These are phyloP conservation scores for Meteorus cinctellus DNA, from an alignment of 2,888 invertebrate species.

Conservation along the genomic window DNA sequence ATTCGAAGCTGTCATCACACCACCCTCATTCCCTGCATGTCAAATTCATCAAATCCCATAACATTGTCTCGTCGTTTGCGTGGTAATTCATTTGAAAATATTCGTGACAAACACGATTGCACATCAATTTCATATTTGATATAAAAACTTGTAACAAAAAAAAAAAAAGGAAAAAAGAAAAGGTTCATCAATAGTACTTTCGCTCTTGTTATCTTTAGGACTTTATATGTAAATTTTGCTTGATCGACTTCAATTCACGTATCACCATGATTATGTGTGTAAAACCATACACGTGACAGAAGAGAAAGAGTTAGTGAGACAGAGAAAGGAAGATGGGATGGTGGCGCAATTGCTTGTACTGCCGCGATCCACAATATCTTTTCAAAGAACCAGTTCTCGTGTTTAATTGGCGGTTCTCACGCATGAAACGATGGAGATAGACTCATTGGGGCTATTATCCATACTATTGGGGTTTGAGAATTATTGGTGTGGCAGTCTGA, in stretches of 20 bases:
- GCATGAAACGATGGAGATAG: constrained; percentile 49
- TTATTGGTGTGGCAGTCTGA: not conserved
- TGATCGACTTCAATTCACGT: not conserved
- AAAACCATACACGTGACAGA: not conserved
- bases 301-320: constrained; percentile 2
- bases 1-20: too few relatives aligned
- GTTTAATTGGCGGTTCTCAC: constrained; percentile 68
- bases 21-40: too few relatives aligned
- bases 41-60: too few relatives aligned
- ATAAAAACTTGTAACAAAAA: too few relatives aligned
- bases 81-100: too few relatives aligned
- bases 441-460: constrained; percentile 40
- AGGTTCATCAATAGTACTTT: too few relatives aligned
- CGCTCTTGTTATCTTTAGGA: too few relatives aligned
- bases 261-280: not conserved
- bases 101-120: too few relatives aligned
- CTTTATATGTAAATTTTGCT: too few relatives aligned
- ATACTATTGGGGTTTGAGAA: constrained; percentile 26
- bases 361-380: constrained; percentile 38
- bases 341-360: constrained; percentile 28
- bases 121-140: too few relatives aligned
- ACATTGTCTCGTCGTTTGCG: too few relatives aligned
- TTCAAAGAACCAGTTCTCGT: constrained; percentile 66
- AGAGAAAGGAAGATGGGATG: constrained; percentile 15
- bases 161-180: too few relatives aligned